Evolutionary conservation across 2,797 vertebrate species (phyloP).

Genomic region (Pygocentrus nattereri): DNA sequence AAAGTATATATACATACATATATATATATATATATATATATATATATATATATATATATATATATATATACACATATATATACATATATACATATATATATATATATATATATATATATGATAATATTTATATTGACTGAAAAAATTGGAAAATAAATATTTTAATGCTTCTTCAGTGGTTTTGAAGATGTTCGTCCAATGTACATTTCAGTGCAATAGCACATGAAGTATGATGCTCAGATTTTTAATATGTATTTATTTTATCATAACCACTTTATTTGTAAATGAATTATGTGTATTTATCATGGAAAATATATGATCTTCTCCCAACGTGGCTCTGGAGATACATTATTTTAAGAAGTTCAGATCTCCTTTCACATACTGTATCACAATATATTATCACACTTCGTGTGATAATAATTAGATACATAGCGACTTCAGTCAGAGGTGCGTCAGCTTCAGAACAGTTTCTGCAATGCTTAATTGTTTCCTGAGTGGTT

Average conservation of each 20-base stretch:
- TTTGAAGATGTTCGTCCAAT: slow-evolving; percentile 97
- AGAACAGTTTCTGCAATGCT: slow-evolving; percentile 4
- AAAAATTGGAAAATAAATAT: slow-evolving; percentile 98
- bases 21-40: slow-evolving; percentile 99
- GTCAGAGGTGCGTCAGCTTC: neutral
- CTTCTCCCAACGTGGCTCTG: slow-evolving; percentile 50
- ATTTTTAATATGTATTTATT: slow-evolving; percentile 99
- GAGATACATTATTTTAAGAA: slow-evolving; percentile 52
- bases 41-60: slow-evolving; percentile 99
- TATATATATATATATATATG: slow-evolving; percentile 99
- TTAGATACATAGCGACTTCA: neutral
- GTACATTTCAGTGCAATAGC: slow-evolving; percentile 99
- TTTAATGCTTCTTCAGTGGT: slow-evolving; percentile 98
- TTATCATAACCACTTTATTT: slow-evolving; percentile 99
- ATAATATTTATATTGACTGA: slow-evolving; percentile 99
- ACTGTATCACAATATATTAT: neutral
- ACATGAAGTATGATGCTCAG: slow-evolving; percentile 99
- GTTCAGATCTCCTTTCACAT: neutral
- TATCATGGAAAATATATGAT: slow-evolving; percentile 89
- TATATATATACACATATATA: slow-evolving; percentile 99
- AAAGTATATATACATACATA: too few relatives aligned
- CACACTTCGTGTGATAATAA: neutral
- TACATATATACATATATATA: slow-evolving; percentile 99
- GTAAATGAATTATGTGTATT: slow-evolving; percentile 99
- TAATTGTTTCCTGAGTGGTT: neutral